Evolutionary conservation across 2,888 invertebrate genomes (phyloP).

Genomic region (Pammene fasciana): DNA sequence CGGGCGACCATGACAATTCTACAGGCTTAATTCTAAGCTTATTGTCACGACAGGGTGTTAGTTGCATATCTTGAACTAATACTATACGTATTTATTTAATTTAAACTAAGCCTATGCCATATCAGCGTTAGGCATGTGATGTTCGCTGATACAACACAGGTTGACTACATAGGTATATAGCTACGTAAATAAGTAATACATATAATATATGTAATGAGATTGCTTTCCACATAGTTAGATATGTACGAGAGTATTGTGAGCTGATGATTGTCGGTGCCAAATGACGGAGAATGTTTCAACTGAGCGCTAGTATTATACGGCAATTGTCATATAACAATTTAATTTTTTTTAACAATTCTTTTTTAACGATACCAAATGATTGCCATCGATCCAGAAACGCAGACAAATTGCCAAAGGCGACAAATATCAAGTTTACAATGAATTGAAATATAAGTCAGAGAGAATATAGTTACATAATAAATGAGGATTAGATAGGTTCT

Average conservation of each 20-base stretch:
- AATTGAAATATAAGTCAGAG: not conserved
- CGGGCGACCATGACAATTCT: slow-evolving; percentile 57
- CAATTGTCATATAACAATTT: too few relatives aligned
- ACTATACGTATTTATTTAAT: slow-evolving; percentile 54
- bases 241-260: slow-evolving; percentile 74
- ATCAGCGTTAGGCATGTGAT: slow-evolving; percentile 41
- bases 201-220: slow-evolving; percentile 73
- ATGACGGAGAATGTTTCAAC: slow-evolving; percentile 51
- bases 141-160: slow-evolving; percentile 43
- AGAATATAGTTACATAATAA: not conserved
- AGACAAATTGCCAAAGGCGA: not conserved
- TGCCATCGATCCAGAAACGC: not conserved
- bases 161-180: slow-evolving; percentile 49
- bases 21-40: slow-evolving; percentile 74
- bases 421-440: not conserved
- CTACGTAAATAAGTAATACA: slow-evolving; percentile 66
- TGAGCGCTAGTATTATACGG: slow-evolving; percentile 38
- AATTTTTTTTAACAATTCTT: too few relatives aligned
- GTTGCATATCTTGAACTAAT: slow-evolving; percentile 75
- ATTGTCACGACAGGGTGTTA: slow-evolving; percentile 80
- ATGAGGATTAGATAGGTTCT: too few relatives aligned
- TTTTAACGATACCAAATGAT: too few relatives aligned
- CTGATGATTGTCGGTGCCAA: slow-evolving; percentile 57
- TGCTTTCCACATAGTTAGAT: slow-evolving; percentile 76
- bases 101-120: slow-evolving; percentile 41